Percentiles rank a stretch among this genome's conserved stretches.
These are phyloP conservation scores for Prolemur simus DNA, from an alignment of 2,113 vertebrate genomes.

Conservation along the genomic window DNA sequence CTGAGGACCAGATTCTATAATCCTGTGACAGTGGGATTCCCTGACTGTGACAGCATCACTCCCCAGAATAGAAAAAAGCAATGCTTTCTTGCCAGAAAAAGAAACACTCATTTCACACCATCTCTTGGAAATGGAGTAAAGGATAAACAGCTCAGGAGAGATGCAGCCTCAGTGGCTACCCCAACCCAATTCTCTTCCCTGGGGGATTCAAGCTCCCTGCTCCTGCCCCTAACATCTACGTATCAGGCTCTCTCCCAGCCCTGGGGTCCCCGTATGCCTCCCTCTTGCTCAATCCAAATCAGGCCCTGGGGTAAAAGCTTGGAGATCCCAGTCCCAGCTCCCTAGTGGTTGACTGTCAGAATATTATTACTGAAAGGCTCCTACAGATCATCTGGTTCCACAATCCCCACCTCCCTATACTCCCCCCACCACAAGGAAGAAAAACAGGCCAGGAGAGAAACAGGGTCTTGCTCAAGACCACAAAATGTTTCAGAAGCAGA, in stretches of 20 bases:
- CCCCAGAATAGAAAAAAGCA: conserved; percentile 61
- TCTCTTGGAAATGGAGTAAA: conserved; percentile 50
- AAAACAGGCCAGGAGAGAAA: not conserved
- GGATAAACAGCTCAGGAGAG: conserved; percentile 21
- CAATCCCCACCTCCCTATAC: rapidly evolving
- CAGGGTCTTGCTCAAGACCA: not conserved
- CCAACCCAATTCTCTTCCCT: not conserved
- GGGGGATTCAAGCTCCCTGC: not conserved
- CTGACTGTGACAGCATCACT: conserved; percentile 36
- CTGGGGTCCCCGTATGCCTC: not conserved
- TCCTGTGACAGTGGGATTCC: conserved; percentile 50
- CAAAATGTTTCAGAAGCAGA: not conserved
- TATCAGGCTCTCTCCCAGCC: not conserved
- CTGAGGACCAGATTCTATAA: conserved; percentile 40
- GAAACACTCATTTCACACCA: conserved; percentile 57
- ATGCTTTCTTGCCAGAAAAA: conserved; percentile 68
- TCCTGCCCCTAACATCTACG: not conserved
- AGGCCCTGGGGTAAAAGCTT: not conserved
- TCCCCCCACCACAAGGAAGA: not conserved
- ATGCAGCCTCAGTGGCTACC: not conserved
- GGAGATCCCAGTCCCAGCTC: not conserved
- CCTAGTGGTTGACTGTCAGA: not conserved
- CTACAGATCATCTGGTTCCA: not conserved
- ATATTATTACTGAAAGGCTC: not conserved
- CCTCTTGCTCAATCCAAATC: not conserved